These are phyloP conservation scores for Eleutherodactylus coqui DNA, from an alignment of 2,797 vertebrate genomes.

Conservation along the genomic window DNA sequence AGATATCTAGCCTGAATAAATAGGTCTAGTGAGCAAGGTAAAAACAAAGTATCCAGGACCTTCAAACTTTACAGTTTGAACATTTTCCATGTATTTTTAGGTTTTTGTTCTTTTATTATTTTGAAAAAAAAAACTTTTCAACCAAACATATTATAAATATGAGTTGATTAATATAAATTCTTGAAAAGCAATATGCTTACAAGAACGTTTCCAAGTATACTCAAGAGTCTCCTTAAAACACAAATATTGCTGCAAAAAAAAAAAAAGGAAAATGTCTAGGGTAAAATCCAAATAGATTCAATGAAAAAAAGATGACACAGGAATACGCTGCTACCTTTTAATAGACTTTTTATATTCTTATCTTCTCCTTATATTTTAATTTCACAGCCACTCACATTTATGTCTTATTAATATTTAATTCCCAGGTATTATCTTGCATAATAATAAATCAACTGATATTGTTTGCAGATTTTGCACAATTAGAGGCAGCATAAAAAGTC, in stretches of 20 bases:
- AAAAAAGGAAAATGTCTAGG: conserved; percentile 45
- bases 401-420: conserved; percentile 69
- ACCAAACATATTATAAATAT: not conserved
- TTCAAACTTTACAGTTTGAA: not conserved
- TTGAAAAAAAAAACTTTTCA: not conserved
- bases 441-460: conserved; percentile 69
- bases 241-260: conserved; percentile 47
- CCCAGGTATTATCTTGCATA: conserved; percentile 64
- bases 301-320: conserved; percentile 62
- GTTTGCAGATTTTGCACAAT: conserved; percentile 69
- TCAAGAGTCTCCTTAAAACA: conserved; percentile 50
- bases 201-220: conserved; percentile 47
- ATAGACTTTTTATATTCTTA: conserved; percentile 62
- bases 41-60: not conserved
- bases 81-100: not conserved
- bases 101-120: not conserved
- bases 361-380: conserved; percentile 69
- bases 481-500: conserved; percentile 53
- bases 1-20: not conserved
- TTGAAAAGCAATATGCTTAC: conserved; percentile 20
- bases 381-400: conserved; percentile 67
- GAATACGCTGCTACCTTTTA: conserved; percentile 61
- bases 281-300: conserved; percentile 42
- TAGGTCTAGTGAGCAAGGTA: not conserved
- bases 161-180: conserved; percentile 15